Base-by-base conservation (phyloP, 2,888 invertebrate genomes). In the Orchesellides sinensis region DNA sequence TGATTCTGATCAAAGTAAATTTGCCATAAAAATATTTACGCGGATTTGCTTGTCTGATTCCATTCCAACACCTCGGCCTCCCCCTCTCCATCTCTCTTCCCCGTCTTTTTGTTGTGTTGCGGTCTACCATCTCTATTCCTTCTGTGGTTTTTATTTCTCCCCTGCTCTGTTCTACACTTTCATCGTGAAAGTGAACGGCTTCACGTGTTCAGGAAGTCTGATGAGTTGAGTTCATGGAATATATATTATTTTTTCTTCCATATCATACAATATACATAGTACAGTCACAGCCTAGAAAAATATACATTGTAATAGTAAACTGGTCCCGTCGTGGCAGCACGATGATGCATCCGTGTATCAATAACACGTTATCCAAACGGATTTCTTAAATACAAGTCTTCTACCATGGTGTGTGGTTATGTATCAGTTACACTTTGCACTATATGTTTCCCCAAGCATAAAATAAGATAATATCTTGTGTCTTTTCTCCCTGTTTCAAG, bases 11-110 rank as follows among this genome's bases (percentile, higher is more conserved):
- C 81, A 82, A 82, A 82, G 74, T 82, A 82, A 82, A 82, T 74
- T 81, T 81, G 73, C 81, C 73, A 75, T 82, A 82, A 82, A 82
- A 82, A 75, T 75, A 74, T 82, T 75, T 82, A 82, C 81, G 81
- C 81, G 81, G 74, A 82, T 82, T 82, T 82, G 74, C 74, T 69
- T 82, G 81, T 82, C 81, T 82, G 81, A 82, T 82, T 82, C 66
- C 74, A 82, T 82, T 69, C 61, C 29, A 74, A 69, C 74, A 69
- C 81, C 74, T 69, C 74, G 61, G 61, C 29, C 66, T n/a, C 17
- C 21, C 23, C 17, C 25, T 54, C 40, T 17, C 54, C 54, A 40
- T 4, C 29, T 52, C 21, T 70, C 23, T 63, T 66, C n/a, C n/a
- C 21, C 65, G 47, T 63, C 32, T 72, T 70, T 27, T 45, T 54